Evolutionary conservation across 2,797 vertebrate species (phyloP), one percentile per base, ranked within the genome.

Genomic region (Nannoperca obscura): DNA sequence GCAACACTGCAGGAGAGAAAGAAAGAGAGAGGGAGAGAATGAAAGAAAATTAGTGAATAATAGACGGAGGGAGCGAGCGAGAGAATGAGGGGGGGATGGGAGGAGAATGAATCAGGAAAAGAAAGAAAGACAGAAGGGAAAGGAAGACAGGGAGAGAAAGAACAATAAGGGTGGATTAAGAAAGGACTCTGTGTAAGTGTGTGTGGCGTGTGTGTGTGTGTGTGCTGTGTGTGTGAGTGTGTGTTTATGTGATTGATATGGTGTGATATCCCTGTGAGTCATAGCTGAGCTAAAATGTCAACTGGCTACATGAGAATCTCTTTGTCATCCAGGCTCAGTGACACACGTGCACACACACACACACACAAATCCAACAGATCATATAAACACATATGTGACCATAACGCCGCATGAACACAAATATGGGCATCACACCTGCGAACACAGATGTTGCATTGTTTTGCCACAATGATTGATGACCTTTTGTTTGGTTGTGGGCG

Each of bases 11-110:
- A 93, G 91, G 92, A 93, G 92, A 88, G 91, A 92, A 85, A 88
- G 90, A 89, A 74, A 91, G 85, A 86, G 84, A 88, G 81, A 82
- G 86, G 22, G 88, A 87, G 91, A 89, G 91, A 92, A 93, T 91
- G 89, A 93, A 92, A 93, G 94, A 94, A 93, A 95, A 94, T 93
- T 89, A 94, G 94, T 94, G 93, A 95, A 93, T 93, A 94, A 95
- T 93, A 88, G 93, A 94, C 91, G 84, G 91, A 91, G 90, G 86
- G 92, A 93, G 91, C 81, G 87, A 92, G 88, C 34, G 86, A 89
- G 88, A 88, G 89, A 91, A 89, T 83, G 90, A 91, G 92, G 92
- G 91, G 92, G 93, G 92, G 93, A 93, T 94, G 92, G 91, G 87
- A 90, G 81, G 89, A 90, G 90, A 84, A 91, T 91, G 92, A 93